These are phyloP conservation scores for Acromyrmex heyeri DNA, from an alignment of 1,140 invertebrate genomes.

Conservation along the genomic window DNA sequence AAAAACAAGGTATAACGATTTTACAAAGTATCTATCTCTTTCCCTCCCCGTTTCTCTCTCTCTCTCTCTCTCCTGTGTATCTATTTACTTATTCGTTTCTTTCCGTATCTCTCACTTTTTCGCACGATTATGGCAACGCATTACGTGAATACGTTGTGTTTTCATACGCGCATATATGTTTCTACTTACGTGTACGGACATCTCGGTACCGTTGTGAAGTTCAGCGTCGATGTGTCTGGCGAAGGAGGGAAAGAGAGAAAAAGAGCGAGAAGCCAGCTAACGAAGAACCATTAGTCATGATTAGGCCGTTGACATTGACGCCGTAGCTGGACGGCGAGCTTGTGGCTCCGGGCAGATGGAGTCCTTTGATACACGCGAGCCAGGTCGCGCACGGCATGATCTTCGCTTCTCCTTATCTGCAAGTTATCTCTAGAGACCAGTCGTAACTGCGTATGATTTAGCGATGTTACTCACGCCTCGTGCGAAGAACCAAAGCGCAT, in stretches of 20 bases:
- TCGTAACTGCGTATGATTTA: slow-evolving; percentile 74
- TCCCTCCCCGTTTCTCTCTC: background rate
- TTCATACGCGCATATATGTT: background rate
- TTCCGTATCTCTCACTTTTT: slow-evolving; percentile 52
- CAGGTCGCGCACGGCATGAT: slow-evolving; percentile 65
- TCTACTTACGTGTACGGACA: background rate
- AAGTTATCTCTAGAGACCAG: slow-evolving; percentile 61
- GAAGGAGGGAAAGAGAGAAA: background rate
- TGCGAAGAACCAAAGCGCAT: slow-evolving; percentile 52
- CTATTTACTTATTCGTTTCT: background rate
- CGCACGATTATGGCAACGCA: slow-evolving; percentile 71
- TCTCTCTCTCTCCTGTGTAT: background rate
- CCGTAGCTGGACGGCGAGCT: slow-evolving; percentile 71
- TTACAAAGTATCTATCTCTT: slow-evolving; percentile 73
- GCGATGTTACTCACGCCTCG: slow-evolving; percentile 69
- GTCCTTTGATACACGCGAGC: slow-evolving; percentile 77
- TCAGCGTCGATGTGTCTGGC: slow-evolving; percentile 45
- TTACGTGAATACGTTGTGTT: slow-evolving; percentile 67
- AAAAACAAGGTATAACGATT: slow-evolving; percentile 77
- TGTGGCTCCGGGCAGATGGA: slow-evolving; percentile 74
- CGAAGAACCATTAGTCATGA: slow-evolving; percentile 80
- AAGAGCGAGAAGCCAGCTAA: slow-evolving; percentile 20
- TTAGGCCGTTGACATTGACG: slow-evolving; percentile 81
- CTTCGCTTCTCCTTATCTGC: slow-evolving; percentile 65
- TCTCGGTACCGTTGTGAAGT: slow-evolving; percentile 30